Evolutionary conservation across 2,797 vertebrate species (phyloP).

Genomic region (Thalassophryne amazonica): DNA sequence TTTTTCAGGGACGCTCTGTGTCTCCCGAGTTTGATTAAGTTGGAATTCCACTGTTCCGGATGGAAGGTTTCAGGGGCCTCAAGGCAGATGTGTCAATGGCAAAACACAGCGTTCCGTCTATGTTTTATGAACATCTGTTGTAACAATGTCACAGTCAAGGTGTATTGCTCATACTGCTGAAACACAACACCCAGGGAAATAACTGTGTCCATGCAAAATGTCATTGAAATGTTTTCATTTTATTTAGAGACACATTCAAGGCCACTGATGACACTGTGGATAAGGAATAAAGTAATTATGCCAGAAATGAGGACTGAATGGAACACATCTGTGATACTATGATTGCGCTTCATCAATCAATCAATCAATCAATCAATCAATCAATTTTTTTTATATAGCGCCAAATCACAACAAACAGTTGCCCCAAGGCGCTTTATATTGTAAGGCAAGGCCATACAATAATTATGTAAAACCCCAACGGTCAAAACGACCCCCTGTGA

Average conservation of each 20-base stretch:
- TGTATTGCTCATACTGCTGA: constrained; percentile 30
- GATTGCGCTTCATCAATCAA: too few species aligned
- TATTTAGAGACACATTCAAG: neutral
- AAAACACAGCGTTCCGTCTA: constrained; percentile 13
- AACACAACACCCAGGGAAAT: constrained; percentile 27
- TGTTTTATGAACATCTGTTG: constrained; percentile 27
- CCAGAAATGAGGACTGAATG: neutral
- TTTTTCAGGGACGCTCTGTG: constrained; percentile 51
- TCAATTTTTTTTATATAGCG: too few species aligned
- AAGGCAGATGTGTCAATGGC: constrained; percentile 42
- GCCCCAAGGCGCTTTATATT: too few species aligned
- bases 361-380: too few species aligned
- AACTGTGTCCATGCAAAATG: constrained; percentile 5
- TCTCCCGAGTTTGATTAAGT: constrained; percentile 75
- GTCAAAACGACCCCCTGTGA: too few species aligned
- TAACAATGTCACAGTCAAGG: constrained; percentile 44
- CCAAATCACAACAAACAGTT: too few species aligned
- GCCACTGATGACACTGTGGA: neutral
- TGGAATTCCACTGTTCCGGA: constrained; percentile 67
- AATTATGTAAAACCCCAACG: too few species aligned
- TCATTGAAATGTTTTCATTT: constrained; percentile 37
- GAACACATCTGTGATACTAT: too few species aligned
- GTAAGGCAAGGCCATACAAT: too few species aligned
- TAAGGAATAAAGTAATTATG: neutral
- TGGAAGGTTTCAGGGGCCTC: constrained; percentile 60